phyloP scores from a whole-genome alignment of 2,113 vertebrate genomes.

The Phyllostomus discolor region DNA sequence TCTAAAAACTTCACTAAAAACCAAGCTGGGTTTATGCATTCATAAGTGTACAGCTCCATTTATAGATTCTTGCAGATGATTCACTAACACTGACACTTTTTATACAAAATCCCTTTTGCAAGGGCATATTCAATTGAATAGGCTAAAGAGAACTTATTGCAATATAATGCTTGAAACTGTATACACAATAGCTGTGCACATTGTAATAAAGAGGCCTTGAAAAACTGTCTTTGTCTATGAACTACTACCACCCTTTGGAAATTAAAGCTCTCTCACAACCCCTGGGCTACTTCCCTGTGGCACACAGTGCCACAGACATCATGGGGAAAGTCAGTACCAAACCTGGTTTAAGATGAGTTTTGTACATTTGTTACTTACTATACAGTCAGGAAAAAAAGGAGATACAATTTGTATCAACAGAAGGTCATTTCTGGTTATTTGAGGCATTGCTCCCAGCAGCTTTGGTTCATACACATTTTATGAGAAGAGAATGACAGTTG shows the following conservation, averaged over 20 bases:
- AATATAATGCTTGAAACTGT: conserved; percentile 81
- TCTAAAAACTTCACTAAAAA: conserved; percentile 73
- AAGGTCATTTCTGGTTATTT: conserved; percentile 99
- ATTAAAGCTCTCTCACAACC: conserved; percentile 81
- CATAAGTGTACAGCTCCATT: conserved; percentile 52
- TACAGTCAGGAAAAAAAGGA: conserved; percentile 96
- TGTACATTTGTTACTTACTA: conserved; percentile 91
- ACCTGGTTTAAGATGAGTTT: conserved; percentile 89
- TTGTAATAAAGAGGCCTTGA: conserved; percentile 82
- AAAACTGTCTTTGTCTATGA: conserved; percentile 87
- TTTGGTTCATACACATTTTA: conserved; percentile 77
- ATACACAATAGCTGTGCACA: conserved; percentile 82
- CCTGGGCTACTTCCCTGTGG: conserved; percentile 95
- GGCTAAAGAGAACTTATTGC: conserved; percentile 80
- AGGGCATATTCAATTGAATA: conserved; percentile 76
- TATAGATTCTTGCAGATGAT: conserved; percentile 78
- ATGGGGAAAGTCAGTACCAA: conserved; percentile 92
- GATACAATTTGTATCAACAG: conserved; percentile 99
- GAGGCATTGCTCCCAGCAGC: conserved; percentile 94
- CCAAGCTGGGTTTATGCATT: conserved; percentile 65
- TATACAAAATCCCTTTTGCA: conserved; percentile 74
- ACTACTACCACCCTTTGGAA: conserved; percentile 86
- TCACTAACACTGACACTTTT: conserved; percentile 70
- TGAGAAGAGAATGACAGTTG: conserved; percentile 70
- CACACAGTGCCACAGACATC: conserved; percentile 98